Base-by-base conservation (phyloP, 2,888 invertebrate species). In the Cephus runcator region DNA sequence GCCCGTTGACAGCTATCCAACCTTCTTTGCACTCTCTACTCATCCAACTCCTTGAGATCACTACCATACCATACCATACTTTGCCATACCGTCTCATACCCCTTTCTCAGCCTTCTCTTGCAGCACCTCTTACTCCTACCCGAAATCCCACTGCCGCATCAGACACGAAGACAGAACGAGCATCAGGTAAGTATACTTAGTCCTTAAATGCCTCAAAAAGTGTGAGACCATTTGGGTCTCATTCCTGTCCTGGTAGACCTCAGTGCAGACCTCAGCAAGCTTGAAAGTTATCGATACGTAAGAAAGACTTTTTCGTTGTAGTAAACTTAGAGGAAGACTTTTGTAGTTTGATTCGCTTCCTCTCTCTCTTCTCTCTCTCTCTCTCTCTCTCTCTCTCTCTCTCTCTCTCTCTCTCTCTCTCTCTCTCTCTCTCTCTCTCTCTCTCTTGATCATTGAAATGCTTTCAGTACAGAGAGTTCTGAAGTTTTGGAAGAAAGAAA, bases 1-100 rank as follows among this genome's bases (percentile, higher is more conserved):
- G 86, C 84, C 83, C 81, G 88, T 85, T 88, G 89, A 89, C 89
- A 88, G 89, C 88, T 88, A 88, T 87, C 84, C 84, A 83, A 81
- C 81, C 82, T 84, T 84, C 81, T 79, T 84, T 80, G 56, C 81
- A 77, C 84, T 79, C 77, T 79, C 75, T 75, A 69, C 83, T 73
- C 56, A 35, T 56, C 31, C 79, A 73, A 76, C 78, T 76, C 71
- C 76, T 69, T 74, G 73, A 56, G 73, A 74, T 77, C 40, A 56
- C 75, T 71, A 75, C 68, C 71, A 79, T 77, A 75, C 75, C 74
- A 56, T 56, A 56, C 76, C 80, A 79, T 81, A 80, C 79, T 75
- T 80, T 77, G 76, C 73, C 75, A 34, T 71, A 73, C 68, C 77
- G 69, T 75, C 78, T 81, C 69, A 76, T 79, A 15, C 73, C 75